A percentile compares a stretch with the other conserved stretches of the same genome.
phyloP scores from a whole-genome alignment of 2,113 vertebrate species.

The Lycocorax pyrrhopterus region DNA sequence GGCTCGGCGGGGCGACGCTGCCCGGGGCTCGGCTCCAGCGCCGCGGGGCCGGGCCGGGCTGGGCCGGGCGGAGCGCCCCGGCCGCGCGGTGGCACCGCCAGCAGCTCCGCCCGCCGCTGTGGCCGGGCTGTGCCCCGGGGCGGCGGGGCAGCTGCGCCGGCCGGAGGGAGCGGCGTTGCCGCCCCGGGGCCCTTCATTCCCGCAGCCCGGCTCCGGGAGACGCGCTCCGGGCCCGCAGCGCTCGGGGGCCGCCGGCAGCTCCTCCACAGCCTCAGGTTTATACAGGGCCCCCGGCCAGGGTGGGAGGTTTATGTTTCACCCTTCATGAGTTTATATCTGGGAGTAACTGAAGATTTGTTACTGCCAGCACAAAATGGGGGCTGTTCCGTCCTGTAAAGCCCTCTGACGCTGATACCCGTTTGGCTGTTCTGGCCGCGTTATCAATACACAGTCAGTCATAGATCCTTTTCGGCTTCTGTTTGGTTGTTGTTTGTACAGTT shows the following conservation, averaged over 20 bases:
- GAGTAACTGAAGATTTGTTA: background rate
- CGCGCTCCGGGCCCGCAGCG: background rate
- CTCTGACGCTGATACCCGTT: rapidly evolving
- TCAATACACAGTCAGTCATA: rapidly evolving
- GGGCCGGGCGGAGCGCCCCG: background rate
- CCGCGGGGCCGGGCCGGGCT: too few species aligned
- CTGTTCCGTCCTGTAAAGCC: background rate
- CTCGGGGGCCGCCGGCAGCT: too few species aligned
- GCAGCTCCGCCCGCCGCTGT: background rate
- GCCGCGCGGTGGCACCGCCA: background rate
- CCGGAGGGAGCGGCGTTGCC: background rate
- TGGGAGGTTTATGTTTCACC: too few species aligned
- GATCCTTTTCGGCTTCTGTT: background rate
- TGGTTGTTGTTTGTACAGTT: background rate
- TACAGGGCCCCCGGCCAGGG: too few species aligned
- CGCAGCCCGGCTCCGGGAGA: background rate
- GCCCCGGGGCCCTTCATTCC: background rate
- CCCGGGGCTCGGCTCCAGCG: too few species aligned
- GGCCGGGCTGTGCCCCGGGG: background rate
- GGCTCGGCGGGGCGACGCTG: too few species aligned
- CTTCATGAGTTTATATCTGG: background rate
- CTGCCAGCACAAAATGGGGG: background rate
- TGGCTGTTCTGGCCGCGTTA: rapidly evolving
- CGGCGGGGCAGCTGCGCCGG: background rate
- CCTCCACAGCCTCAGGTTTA: background rate